These are phyloP conservation scores for Synanthedon vespiformis DNA, from an alignment of 2,888 invertebrate species.

Conservation along the genomic window DNA sequence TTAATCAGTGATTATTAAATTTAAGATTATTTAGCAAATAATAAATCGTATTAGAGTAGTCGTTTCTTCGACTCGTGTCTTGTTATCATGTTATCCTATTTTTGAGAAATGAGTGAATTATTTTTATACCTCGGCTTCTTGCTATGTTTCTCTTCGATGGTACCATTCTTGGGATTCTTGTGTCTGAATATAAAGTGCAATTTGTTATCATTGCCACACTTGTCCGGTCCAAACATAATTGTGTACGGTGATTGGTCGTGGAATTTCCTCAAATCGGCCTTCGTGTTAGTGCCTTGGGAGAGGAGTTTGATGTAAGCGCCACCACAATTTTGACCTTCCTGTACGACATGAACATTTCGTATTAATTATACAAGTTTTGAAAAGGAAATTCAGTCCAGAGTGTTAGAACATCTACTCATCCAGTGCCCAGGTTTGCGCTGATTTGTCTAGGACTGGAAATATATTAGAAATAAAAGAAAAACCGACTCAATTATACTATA, in stretches of 20 bases:
- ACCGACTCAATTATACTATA: too few relatives aligned
- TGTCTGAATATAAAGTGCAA: conserved; percentile 94
- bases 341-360: conserved; percentile 19
- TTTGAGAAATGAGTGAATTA: too few relatives aligned
- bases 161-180: conserved; percentile 91
- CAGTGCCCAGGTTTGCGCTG: too few relatives aligned
- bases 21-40: too few relatives aligned
- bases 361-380: neutral
- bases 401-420: too few relatives aligned
- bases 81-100: too few relatives aligned
- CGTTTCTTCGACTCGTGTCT: too few relatives aligned
- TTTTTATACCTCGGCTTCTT: conserved; percentile 82
- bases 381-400: neutral
- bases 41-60: too few relatives aligned
- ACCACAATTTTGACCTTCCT: conserved; percentile 98
- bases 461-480: too few relatives aligned
- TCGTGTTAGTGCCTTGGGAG: conserved; percentile 74
- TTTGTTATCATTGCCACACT: conserved; percentile 96
- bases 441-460: too few relatives aligned
- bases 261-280: conserved; percentile 80
- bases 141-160: conserved; percentile 94
- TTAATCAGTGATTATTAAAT: too few relatives aligned
- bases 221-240: conserved; percentile 99
- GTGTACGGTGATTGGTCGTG: conserved; percentile 97
- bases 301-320: conserved; percentile 97